phyloP scores from a whole-genome alignment of 30 jellyfish, hydroid and myxozoan species.

The Clytia hemisphaerica region DNA sequence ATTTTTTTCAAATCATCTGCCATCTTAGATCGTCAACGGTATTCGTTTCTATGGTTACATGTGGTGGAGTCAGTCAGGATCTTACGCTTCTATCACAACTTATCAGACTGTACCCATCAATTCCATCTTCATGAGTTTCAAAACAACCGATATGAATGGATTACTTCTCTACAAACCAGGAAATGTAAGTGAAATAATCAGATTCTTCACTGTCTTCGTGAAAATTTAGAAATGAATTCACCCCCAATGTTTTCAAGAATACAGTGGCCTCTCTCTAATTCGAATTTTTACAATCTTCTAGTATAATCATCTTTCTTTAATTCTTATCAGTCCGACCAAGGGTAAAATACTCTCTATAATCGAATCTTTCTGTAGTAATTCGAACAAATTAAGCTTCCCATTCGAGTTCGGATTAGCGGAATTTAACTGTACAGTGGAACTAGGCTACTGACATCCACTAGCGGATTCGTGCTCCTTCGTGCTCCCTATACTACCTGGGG shows the following conservation, averaged over 20 bases:
- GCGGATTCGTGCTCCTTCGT: too few relatives aligned
- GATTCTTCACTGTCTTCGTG: not conserved
- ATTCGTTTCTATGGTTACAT: constrained; percentile 82
- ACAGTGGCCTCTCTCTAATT: too few relatives aligned
- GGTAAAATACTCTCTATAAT: not conserved
- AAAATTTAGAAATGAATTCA: too few relatives aligned
- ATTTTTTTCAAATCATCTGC: too few relatives aligned
- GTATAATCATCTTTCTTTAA: not conserved
- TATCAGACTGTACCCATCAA: constrained; percentile 19
- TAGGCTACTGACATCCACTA: too few relatives aligned
- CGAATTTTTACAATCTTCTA: not conserved
- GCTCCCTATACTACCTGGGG: too few relatives aligned
- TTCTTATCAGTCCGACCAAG: not conserved
- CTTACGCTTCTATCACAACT: constrained; percentile 56
- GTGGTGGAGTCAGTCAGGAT: constrained; percentile 79
- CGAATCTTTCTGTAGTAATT: constrained; percentile 20
- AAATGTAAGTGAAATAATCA: constrained; percentile 43
- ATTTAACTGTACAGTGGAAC: too few relatives aligned
- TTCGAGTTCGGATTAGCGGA: too few relatives aligned
- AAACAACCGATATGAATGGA: constrained; percentile 77
- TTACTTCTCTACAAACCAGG: constrained; percentile 60
- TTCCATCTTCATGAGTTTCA: constrained; percentile 60
- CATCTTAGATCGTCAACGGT: constrained; percentile 77
- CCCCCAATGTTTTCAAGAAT: too few relatives aligned
- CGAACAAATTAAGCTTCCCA: constrained; percentile 20